Percentiles rank a stretch among this genome's conserved stretches.
These are phyloP conservation scores for Philonicus albiceps DNA, from an alignment of 2,888 invertebrate species.

Conservation along the genomic window DNA sequence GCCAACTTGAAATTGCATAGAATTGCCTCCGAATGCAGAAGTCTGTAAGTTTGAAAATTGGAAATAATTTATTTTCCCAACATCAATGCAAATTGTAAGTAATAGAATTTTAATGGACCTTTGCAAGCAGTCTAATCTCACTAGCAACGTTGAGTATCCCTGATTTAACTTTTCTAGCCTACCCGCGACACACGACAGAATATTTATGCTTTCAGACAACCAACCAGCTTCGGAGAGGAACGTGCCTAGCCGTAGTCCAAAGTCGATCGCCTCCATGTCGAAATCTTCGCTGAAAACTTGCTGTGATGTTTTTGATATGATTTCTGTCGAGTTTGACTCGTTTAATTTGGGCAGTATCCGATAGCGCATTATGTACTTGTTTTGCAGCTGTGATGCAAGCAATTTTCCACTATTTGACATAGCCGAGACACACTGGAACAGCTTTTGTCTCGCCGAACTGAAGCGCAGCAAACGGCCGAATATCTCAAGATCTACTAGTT, in stretches of 20 bases:
- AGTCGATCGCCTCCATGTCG: constrained; percentile 55
- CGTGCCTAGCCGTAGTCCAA: constrained; percentile 67
- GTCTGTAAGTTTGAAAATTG: constrained; percentile 66
- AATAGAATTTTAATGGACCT: constrained; percentile 67
- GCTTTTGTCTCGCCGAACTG: constrained; percentile 58
- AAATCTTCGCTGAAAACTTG: constrained; percentile 50
- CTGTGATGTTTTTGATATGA: constrained; percentile 46
- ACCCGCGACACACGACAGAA: constrained; percentile 73
- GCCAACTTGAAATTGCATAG: constrained; percentile 84
- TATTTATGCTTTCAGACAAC: constrained; percentile 79
- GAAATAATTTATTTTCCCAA: background rate
- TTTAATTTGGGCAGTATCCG: constrained; percentile 49
- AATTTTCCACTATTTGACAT: constrained; percentile 57
- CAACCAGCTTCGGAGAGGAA: constrained; percentile 91
- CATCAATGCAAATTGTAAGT: constrained; percentile 1
- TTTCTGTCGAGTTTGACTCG: constrained; percentile 25
- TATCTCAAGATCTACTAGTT: constrained; percentile 58
- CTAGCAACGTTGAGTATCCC: constrained; percentile 69
- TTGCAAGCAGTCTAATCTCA: constrained; percentile 84
- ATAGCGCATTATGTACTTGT: constrained; percentile 54
- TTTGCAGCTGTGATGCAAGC: constrained; percentile 56
- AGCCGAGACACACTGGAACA: constrained; percentile 58
- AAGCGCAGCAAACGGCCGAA: constrained; percentile 58
- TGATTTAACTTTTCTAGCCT: constrained; percentile 69
- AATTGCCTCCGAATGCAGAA: constrained; percentile 83